phyloP scores from a whole-genome alignment of 2,797 vertebrate species.

The Malurus splendens region DNA sequence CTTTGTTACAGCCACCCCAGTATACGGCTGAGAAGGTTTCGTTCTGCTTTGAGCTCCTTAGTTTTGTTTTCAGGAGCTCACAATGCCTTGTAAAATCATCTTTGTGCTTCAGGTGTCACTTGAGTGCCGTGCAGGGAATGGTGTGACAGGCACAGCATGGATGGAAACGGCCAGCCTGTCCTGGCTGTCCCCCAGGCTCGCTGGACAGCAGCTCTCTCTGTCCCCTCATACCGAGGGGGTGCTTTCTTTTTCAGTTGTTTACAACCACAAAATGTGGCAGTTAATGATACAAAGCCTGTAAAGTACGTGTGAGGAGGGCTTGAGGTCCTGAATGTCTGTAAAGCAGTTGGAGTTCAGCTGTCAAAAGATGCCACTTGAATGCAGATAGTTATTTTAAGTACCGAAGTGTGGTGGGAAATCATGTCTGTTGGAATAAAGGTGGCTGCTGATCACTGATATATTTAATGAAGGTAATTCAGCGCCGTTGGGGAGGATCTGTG shows the following conservation, averaged over 20 bases:
- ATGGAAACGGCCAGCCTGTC: background rate
- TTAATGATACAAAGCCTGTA: background rate
- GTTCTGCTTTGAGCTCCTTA: background rate
- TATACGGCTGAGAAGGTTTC: background rate
- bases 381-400: slow-evolving; percentile 25
- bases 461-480: slow-evolving; percentile 33
- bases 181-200: background rate
- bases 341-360: slow-evolving; percentile 1
- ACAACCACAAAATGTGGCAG: background rate
- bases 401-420: slow-evolving; percentile 6
- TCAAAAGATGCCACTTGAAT: slow-evolving; percentile 2
- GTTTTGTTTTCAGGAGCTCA: background rate
- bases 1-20: background rate
- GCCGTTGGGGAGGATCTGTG: background rate
- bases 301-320: background rate
- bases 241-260: background rate
- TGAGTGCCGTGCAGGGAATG: accelerated
- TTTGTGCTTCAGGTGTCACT: background rate
- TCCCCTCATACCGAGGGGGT: background rate
- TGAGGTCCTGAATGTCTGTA: background rate
- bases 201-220: background rate
- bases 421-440: background rate
- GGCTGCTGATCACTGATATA: background rate
- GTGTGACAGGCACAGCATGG: accelerated
- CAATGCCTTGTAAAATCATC: background rate